Evolutionary conservation across 2,797 vertebrate species (phyloP), one percentile per base, ranked within the genome.

Genomic region (Rhadinocentrus ornatus): DNA sequence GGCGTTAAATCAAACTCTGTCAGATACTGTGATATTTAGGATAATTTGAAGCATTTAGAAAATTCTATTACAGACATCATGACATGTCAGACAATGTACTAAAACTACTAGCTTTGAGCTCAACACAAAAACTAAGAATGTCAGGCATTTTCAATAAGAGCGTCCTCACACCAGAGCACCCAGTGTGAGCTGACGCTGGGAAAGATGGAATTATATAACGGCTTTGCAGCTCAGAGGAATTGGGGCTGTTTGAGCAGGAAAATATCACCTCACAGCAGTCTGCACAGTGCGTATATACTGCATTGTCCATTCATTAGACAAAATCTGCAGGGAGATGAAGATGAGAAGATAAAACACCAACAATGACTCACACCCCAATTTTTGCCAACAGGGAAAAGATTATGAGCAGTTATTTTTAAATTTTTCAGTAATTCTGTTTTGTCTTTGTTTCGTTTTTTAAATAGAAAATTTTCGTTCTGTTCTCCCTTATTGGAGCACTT

Each of bases 181-280:
- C 10, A 8, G n/a, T 11, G 48, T 32, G 11, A 57, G 35, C 50
- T 71, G 22, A 62, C 5, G 13, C 46, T 41, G 18, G 4, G 32
- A 72, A 39, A 29, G 27, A 56, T 72, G 13, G 71, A 66, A 80
- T 75, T 66, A 76, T 15, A 77, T 22, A 52, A 44, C 27, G 20
- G 44, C 31, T 56, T 27, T 37, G 22, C 64, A 39, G 39, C 22
- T 7, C 0, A 18, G 2, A 54, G 52, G 35, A 58, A 41, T 56
- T 20, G 1, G 18, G 15, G 46, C 7, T 60, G 60, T 70, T 31
- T 55, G 8, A 54, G 29, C 16, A 66, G 29, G 7, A 60, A 48
- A 65, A 78, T 54, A 41, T 64, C 26, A 39, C 31, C 63, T 55
- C 4, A 29, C 26, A 41, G 66, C 61, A 73, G 32, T 75, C 54